Evolutionary conservation across 2,888 invertebrate species (phyloP).

Genomic region (Machimus rusticus): DNA sequence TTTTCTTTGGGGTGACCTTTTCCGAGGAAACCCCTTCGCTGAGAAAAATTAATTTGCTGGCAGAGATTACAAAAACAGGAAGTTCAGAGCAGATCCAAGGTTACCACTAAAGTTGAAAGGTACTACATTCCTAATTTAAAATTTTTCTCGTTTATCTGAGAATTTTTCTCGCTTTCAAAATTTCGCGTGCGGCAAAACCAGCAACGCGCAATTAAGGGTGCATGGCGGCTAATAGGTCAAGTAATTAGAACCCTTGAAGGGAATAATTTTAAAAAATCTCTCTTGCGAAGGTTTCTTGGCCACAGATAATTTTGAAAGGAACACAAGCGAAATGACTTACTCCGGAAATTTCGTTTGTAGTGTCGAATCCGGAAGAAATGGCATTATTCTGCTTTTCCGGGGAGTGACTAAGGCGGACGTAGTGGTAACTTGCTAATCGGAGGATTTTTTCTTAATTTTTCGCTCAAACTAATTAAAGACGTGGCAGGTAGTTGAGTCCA

Average conservation of each 20-base stretch:
- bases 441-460: not conserved
- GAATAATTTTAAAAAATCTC: not conserved
- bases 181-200: not conserved
- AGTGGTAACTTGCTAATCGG: not conserved
- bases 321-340: slow-evolving; percentile 1
- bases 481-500: not conserved
- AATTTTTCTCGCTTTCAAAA: not conserved
- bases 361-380: not conserved
- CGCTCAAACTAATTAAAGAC: slow-evolving; percentile 9
- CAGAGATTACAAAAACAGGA: not conserved
- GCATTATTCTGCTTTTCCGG: not conserved
- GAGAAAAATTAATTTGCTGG: not conserved
- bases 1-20: not conserved
- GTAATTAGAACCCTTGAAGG: slow-evolving; percentile 10
- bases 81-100: not conserved
- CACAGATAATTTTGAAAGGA: slow-evolving; percentile 27
- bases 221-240: slow-evolving; percentile 3
- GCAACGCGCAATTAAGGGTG: not conserved
- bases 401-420: not conserved
- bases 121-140: not conserved
- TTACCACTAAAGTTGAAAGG: not conserved
- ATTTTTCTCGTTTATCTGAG: not conserved
- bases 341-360: not conserved
- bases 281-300: not conserved
- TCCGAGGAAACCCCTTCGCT: not conserved